phyloP scores from a whole-genome alignment of 2,888 invertebrate species.

The Arrhopalites spinosus region DNA sequence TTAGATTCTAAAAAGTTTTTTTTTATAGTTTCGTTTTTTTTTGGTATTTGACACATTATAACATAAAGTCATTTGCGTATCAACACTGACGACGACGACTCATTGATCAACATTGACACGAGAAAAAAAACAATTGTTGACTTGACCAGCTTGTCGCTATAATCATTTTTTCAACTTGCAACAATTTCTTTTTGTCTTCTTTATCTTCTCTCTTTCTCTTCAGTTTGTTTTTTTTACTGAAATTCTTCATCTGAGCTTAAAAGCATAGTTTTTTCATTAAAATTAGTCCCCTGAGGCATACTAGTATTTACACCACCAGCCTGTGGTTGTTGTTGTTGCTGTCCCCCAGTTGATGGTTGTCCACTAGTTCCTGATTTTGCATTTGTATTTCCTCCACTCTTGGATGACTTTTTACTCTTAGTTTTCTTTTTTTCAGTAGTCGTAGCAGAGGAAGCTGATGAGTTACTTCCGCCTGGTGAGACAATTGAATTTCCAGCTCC shows the following conservation, averaged over 20 bases:
- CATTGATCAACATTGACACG: slow-evolving; percentile 1
- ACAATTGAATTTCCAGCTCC: slow-evolving; percentile 26
- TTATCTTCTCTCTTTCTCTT: background rate
- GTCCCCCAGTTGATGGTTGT: background rate
- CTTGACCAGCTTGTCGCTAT: slow-evolving; percentile 2
- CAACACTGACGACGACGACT: background rate
- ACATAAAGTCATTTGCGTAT: background rate
- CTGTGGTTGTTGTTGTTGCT: background rate
- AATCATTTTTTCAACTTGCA: background rate
- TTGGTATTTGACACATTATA: slow-evolving; percentile 7
- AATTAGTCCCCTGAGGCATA: slow-evolving; percentile 63
- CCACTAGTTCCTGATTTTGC: background rate
- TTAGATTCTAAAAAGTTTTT: background rate
- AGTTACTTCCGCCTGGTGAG: slow-evolving; percentile 5
- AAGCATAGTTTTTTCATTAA: slow-evolving; percentile 94
- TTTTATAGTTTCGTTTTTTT: too few species aligned
- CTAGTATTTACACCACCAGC: slow-evolving; percentile 15
- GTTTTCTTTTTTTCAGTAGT: background rate
- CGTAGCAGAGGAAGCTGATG: background rate
- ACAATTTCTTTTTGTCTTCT: background rate
- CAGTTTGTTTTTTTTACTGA: slow-evolving; percentile 65
- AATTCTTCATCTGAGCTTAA: slow-evolving; percentile 95
- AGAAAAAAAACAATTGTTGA: background rate
- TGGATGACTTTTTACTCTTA: background rate
- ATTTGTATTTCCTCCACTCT: slow-evolving; percentile 16